A percentile compares a stretch with the other conserved stretches of the same genome.
Evolutionary conservation across 2,113 vertebrate genomes (phyloP).

Genomic region (Vulpes ferrilata): DNA sequence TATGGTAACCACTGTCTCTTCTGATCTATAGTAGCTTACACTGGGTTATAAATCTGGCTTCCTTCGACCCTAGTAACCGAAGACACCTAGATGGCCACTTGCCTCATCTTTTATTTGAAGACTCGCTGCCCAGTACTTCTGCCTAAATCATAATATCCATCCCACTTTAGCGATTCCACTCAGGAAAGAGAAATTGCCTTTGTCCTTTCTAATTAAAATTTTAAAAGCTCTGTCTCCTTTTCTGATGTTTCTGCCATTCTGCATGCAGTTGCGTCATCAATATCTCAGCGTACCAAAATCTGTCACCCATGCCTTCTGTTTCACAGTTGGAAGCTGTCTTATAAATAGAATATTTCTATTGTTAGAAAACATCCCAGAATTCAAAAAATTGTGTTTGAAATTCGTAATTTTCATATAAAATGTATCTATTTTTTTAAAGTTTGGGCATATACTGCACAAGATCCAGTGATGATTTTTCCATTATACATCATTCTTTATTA

Average conservation of each 20-base stretch:
- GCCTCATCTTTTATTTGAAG: neutral
- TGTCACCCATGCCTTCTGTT: slow-evolving; percentile 63
- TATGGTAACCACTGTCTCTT: neutral
- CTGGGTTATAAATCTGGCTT: neutral
- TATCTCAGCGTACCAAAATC: slow-evolving; percentile 57
- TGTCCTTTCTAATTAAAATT: slow-evolving; percentile 57
- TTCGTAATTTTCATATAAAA: slow-evolving; percentile 3
- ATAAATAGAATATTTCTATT: slow-evolving; percentile 58
- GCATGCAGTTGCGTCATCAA: slow-evolving; percentile 48
- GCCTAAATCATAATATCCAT: slow-evolving; percentile 46
- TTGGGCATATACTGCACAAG: neutral
- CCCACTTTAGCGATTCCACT: neutral
- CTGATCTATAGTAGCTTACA: neutral
- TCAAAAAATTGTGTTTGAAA: slow-evolving; percentile 47
- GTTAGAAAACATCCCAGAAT: slow-evolving; percentile 57
- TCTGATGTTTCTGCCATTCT: slow-evolving; percentile 60
- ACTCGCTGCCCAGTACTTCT: neutral
- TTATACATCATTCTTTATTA: neutral
- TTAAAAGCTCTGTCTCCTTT: slow-evolving; percentile 59
- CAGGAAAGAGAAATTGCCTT: slow-evolving; percentile 61
- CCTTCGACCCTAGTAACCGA: neutral
- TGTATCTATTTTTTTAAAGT: neutral
- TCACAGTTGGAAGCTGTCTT: slow-evolving; percentile 51
- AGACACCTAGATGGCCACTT: neutral
- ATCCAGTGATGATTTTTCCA: slow-evolving; percentile 22